Base-by-base conservation (phyloP, 92 coral and sea anemone species). In the Heliopora coerulea region DNA sequence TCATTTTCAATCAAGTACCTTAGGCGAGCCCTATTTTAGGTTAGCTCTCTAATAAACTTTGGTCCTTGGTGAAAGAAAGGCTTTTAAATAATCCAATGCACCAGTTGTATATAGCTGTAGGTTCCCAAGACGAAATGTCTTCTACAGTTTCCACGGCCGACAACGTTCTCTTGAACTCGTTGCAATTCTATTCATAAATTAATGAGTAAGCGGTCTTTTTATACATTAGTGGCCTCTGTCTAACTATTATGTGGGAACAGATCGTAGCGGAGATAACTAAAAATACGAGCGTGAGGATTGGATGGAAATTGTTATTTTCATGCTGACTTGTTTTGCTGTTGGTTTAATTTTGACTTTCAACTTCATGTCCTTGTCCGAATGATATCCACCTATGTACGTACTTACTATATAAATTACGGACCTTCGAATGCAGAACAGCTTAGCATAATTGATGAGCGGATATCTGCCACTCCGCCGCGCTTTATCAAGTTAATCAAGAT, bases 361-460 rank as follows among this genome's bases (percentile, higher is more conserved):
- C 20, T 42, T 35, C 12, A 49, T 24, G 21, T 39, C 72, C 48
- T 23, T 21, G 21, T 15, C 1, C 23, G 17, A 27, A 33, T 3
- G 58, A 48, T 32, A 20, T 6, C 35, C 58, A 67, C 13, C 8
- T 58, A 27, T 59, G 26, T 12, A 9, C 18, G 26, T 65, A 40
- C 28, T 65, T 65, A 44, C 10, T 21, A 1, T 5, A 20, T 12
- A 46, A 67, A 46, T 46, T n/a, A n/a, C n/a, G n/a, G n/a, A n/a
- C n/a, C n/a, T n/a, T n/a, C n/a, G n/a, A n/a, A n/a, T n/a, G n/a
- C 74, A 12, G 37, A 11, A 14, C 12, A 59, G 59, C 44, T 67
- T 67, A 46, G 59, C 74, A 67, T 67, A 67, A 67, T 67, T 44
- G 74, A 67, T 67, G 13, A 41, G 74, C 40, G 25, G 48, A 67